Evolutionary conservation across 2,113 vertebrate genomes (phyloP), one percentile per base, ranked within the genome.

Genomic region (Ophiodon elongatus): DNA sequence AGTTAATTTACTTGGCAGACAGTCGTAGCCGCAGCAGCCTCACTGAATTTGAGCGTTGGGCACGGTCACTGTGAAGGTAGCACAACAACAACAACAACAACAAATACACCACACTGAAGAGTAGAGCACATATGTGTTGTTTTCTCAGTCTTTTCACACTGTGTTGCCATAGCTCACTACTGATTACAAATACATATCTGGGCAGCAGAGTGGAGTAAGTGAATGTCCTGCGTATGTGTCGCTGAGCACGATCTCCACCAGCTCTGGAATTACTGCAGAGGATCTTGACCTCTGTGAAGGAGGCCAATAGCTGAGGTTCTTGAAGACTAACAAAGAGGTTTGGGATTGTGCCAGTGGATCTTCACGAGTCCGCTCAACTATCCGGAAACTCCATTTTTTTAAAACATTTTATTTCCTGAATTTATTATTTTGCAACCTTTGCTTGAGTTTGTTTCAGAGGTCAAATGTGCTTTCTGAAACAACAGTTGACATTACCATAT

Each of bases 1-100:
- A 43, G 79, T 76, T 80, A 79, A 84, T 89, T 87, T 78, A 52
- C 52, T 82, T 81, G 79, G 77, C 80, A 75, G 77, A 3, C 39
- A 8, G 15, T 73, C 31, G 10, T 70, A 76, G 56, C 37, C 2
- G 4, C 50, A 57, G 50, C 67, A 45, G 70, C 73, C 8, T 73
- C 31, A 50, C 57, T 74, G 62, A 67, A 75, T 66, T 63, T 33
- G 33, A 73, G 56, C 77, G 41, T 75, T 71, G 70, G 41, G 45
- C 7, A 27, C 31, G 75, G 84, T 83, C 85, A 83, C 47, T 71
- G 56, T 62, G 62, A 79, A 79, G 59, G 41, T 79, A 81, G 50
- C 39, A 67, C 11, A 37, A 69, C 41, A 66, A 64, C 73, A 37
- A 69, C 41, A 66, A 64, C 73, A 78, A 25, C 10, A 57, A 57